Evolutionary conservation across 2,888 invertebrate genomes (phyloP), one percentile per base, ranked within the genome.

Genomic region (Diaprepes abbreviatus): DNA sequence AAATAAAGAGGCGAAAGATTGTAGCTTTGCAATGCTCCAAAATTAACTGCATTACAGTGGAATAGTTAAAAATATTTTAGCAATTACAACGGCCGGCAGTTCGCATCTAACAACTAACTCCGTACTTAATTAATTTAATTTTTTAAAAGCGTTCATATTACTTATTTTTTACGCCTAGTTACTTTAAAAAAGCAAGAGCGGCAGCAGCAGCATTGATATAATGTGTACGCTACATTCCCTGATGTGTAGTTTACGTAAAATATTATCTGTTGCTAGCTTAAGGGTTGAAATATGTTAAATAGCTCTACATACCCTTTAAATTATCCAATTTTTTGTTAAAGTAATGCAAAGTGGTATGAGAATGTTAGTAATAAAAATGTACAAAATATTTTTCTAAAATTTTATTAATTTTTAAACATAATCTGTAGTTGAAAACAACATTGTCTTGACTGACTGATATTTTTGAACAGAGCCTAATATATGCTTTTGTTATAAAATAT

Each of bases 91-190:
- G 12, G 45, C 54, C 54, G 5, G 40, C 54, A 31, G 63, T 31
- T 33, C 31, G 28, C 21, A 31, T 40, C 40, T 28, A 57, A 31
- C 40, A 5, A 31, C 14, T 31, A 43, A 60, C 9, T 24, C 3
- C 3, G 14, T 28, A 31, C 45, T 14, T 66, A 58, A 50, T 48
- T 58, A 58, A n/a, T n/a, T n/a, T n/a, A 24, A 48, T 66, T 66
- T 54, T 65, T 66, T 66, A 40, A 65, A 63, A 60, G 54, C 24
- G 48, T 35, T 50, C 66, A 24, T 36, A 66, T 55, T 65, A 58
- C 36, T 36, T 58, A 17, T 38, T 64, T 50, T 57, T 50, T 50
- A 38, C 38, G 50, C 66, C 58, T 50, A 48, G 58, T 66, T 66
- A 58, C 35, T 58, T 66, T 58, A 48, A 54, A 66, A 58, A 50